Evolutionary conservation across 2,113 vertebrate genomes (phyloP).

Genomic region (Ellobius talpinus): DNA sequence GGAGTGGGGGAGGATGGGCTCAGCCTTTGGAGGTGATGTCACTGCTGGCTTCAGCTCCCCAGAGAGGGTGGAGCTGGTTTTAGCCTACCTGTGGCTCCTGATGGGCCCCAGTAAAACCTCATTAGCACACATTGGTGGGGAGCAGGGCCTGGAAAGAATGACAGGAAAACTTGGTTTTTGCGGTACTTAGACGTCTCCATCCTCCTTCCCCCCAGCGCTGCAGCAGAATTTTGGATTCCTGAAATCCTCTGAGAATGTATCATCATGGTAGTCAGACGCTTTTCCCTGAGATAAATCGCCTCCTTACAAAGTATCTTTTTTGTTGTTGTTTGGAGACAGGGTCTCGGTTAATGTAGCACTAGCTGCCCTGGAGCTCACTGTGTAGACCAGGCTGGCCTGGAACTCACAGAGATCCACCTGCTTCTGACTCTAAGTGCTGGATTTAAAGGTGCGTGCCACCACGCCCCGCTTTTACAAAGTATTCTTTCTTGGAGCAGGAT

Average conservation of each 20-base stretch:
- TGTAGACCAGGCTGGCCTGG: background rate
- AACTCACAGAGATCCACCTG: background rate
- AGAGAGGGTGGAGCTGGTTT: slow-evolving; percentile 53
- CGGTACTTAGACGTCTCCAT: background rate
- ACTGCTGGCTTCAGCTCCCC: slow-evolving; percentile 67
- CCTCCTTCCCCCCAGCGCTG: background rate
- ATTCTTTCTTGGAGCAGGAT: slow-evolving; percentile 25
- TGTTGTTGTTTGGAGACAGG: background rate
- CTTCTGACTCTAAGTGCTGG: background rate
- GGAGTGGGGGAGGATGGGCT: slow-evolving; percentile 6
- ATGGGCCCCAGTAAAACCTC: slow-evolving; percentile 69
- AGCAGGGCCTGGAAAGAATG: slow-evolving; percentile 65
- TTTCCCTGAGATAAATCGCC: background rate
- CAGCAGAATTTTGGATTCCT: slow-evolving; percentile 48
- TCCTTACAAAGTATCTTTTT: slow-evolving; percentile 11
- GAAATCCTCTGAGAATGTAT: slow-evolving; percentile 45
- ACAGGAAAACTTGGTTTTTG: background rate
- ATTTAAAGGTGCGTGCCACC: background rate
- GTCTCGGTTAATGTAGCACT: background rate
- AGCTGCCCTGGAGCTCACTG: background rate
- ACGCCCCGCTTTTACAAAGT: background rate
- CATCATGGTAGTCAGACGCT: background rate
- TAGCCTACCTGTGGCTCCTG: slow-evolving; percentile 74
- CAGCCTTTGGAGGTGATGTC: slow-evolving; percentile 73
- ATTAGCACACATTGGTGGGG: slow-evolving; percentile 19